Evolutionary conservation across 2,797 vertebrate species (phyloP), one percentile per base, ranked within the genome.

Genomic region (Siniperca obscura): DNA sequence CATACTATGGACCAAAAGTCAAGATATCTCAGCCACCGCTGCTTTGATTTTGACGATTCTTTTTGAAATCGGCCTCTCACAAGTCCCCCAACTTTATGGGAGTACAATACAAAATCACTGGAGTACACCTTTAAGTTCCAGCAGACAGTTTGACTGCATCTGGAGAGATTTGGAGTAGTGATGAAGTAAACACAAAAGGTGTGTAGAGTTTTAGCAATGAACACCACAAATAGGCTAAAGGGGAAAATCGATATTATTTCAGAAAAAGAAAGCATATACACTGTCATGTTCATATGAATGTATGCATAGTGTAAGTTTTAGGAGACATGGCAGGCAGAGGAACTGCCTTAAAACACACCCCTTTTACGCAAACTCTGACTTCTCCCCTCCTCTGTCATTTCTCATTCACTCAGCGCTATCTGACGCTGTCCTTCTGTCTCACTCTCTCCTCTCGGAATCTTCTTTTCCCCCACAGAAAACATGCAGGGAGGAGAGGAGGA

Each of bases 401-500:
- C 72, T 87, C 69, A 67, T 78, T 90, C 85, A 84, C 85, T 76
- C 85, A 36, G 60, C 77, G 38, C 84, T 73, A 69, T 88, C 88
- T 81, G 78, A 81, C 78, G 53, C 80, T 74, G 74, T 78, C 76
- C 69, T 34, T 80, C 87, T 81, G 72, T 40, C 83, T 78, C 82
- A 67, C 80, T 12, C 78, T 91, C 70, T 66, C 65, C 83, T 78
- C 73, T 69, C 80, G 38, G 65, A 82, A 60, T 80, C 76, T 64
- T 64, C 60, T 78, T 83, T 80, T 86, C 88, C 56, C 57, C 22
- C 40, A n/a, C 83, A 89, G 85, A 94, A 91, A 94, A 91, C 93
- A 95, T 95, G 94, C 88, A 87, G 92, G 88, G 90, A 91, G 93
- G 90, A 91, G 92, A 89, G 86, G 86, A 91, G 89, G 92, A 85